These are phyloP conservation scores for Salticus scenicus DNA, from an alignment of 2,888 invertebrate genomes.

Conservation along the genomic window DNA sequence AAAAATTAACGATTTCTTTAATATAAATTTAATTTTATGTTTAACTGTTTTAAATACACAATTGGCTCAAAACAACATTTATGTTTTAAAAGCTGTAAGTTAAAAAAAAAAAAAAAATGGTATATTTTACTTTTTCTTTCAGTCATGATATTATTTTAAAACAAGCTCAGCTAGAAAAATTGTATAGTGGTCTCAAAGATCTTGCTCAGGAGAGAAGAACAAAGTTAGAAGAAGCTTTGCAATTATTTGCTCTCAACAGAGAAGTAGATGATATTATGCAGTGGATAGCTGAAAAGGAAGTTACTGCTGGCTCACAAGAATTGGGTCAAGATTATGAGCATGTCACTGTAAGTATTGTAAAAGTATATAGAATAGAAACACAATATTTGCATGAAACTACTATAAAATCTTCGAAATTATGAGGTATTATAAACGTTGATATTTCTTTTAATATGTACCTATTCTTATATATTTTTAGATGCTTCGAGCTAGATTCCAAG, in stretches of 20 bases:
- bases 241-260: conserved; percentile 95
- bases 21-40: too few relatives aligned
- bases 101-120: too few relatives aligned
- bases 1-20: too few relatives aligned
- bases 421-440: too few relatives aligned
- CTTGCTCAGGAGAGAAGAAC: conserved; percentile 95
- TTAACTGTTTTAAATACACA: too few relatives aligned
- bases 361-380: too few relatives aligned
- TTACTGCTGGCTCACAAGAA: conserved; percentile 97
- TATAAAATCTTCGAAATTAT: too few relatives aligned
- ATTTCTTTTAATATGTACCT: too few relatives aligned
- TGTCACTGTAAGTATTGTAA: conserved; percentile 82
- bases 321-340: conserved; percentile 98
- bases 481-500: conserved; percentile 97
- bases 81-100: too few relatives aligned
- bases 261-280: conserved; percentile 99
- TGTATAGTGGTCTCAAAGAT: conserved; percentile 98
- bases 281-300: conserved; percentile 98
- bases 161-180: conserved; percentile 95
- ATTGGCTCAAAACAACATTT: too few relatives aligned
- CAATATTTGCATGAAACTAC: too few relatives aligned
- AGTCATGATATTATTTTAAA: conserved; percentile 97
- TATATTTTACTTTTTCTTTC: conserved; percentile 71
- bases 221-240: conserved; percentile 96
- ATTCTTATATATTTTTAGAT: conserved; percentile 78